phyloP scores from a whole-genome alignment of 2,888 invertebrate species.

The Acheta domesticus region DNA sequence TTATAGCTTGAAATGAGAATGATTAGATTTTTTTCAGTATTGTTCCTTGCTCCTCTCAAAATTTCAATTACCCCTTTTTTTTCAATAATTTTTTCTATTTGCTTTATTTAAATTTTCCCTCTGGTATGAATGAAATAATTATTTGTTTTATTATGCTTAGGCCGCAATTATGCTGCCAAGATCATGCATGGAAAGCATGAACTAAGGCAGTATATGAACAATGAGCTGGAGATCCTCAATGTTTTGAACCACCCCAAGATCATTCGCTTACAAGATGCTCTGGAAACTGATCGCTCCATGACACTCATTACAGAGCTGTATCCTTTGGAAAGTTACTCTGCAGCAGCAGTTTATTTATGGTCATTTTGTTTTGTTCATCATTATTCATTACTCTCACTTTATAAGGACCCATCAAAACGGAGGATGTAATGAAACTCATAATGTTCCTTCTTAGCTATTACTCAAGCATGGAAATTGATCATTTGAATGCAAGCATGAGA shows the following conservation, averaged over 20 bases:
- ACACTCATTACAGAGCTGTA: constrained; percentile 78
- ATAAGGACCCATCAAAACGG: too few species aligned
- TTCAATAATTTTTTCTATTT: not conserved
- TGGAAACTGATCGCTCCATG: constrained; percentile 74
- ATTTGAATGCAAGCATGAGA: too few species aligned
- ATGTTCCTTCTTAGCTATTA: too few species aligned
- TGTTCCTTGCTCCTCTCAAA: too few species aligned
- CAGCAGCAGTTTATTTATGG: not conserved
- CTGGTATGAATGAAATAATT: not conserved
- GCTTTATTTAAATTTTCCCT: not conserved
- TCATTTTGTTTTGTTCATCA: constrained; percentile 1
- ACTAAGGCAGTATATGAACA: constrained; percentile 77
- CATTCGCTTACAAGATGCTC: constrained; percentile 81
- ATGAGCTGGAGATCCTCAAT: constrained; percentile 90
- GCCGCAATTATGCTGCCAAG: constrained; percentile 84
- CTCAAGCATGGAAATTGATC: too few species aligned
- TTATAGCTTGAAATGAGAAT: too few species aligned
- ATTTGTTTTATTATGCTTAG: constrained; percentile 45
- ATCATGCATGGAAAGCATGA: constrained; percentile 83
- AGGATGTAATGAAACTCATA: too few species aligned
- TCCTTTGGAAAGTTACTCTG: constrained; percentile 42
- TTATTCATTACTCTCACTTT: not conserved
- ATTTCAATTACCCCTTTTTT: too few species aligned
- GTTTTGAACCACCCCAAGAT: constrained; percentile 79
- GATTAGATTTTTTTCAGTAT: too few species aligned